Evolutionary conservation across 2,888 invertebrate species (phyloP), one percentile per base, ranked within the genome.

Genomic region (Nysson spinosus): DNA sequence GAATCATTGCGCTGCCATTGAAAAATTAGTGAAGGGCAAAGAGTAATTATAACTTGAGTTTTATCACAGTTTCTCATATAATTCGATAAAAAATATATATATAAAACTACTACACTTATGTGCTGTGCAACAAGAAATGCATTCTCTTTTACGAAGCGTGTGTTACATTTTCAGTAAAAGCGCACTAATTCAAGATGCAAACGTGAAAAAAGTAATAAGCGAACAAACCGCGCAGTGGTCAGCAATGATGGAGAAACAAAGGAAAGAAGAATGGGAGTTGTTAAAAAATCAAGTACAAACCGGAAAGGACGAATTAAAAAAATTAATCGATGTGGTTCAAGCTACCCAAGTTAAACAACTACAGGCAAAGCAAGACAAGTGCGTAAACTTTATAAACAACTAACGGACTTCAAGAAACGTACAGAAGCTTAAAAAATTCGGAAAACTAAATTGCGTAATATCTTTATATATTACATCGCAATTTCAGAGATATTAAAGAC

Each of bases 191-290:
- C 76, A 80, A 22, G 88, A 88, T 67, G 85, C 86, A 1, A 80
- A 78, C 56, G 78, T 88, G 34, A 87, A 88, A 51, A 84, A 85
- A 70, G 77, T 91, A 54, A 91, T 92, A 19, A 88, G 87, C 50
- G 90, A 91, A 32, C 92, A 93, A 84, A 92, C 91, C 28, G 86
- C 88, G 43, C 91, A 92, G 78, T 93, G 92, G 92, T 90, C 91
- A 0, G 88, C 89, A 4, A 89, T 92, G 89, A 86, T 90, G 64
- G 87, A 89, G 55, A 83, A 88, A 19, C 90, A 89, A 17, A 80
- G 84, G 4, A 88, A 87, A 55, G 87, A 92, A 74, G 91, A 91
- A 81, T 92, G 92, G 88, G 91, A 90, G 71, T 75, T 91, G 77
- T 84, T 89, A 77, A 91, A 90, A 78, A 84, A 83, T 30, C 92